Evolutionary conservation across 2,888 invertebrate species (phyloP).

Genomic region (Netelia virgata): DNA sequence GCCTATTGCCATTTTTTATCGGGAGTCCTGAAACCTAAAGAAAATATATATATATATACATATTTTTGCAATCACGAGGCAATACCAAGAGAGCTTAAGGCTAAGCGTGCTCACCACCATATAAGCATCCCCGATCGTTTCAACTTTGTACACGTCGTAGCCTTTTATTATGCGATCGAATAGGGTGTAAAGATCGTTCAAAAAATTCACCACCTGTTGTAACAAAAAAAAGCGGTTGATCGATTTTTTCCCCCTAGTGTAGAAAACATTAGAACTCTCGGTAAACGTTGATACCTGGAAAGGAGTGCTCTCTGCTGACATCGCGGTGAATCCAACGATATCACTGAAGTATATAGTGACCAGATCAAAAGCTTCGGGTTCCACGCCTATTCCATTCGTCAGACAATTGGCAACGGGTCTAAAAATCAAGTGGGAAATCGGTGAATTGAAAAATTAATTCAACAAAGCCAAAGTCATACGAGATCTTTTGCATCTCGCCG

Average conservation of each 20-base stretch:
- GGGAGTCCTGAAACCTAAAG: conserved; percentile 94
- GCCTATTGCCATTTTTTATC: conserved; percentile 92
- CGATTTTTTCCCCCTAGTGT: not conserved
- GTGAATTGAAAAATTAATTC: not conserved
- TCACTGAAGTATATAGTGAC: conserved; percentile 99
- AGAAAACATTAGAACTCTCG: conserved; percentile 17
- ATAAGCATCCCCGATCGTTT: conserved; percentile 95
- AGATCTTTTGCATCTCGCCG: no score
- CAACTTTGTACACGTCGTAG: conserved; percentile 99
- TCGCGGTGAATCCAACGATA: conserved; percentile 98
- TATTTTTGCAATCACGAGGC: not conserved
- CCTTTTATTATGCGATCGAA: conserved; percentile 98
- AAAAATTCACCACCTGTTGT: conserved; percentile 94
- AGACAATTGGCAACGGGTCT: conserved; percentile 95
- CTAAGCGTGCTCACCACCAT: conserved; percentile 87
- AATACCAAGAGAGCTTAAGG: no score
- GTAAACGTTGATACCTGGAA: conserved; percentile 87
- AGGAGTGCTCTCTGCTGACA: conserved; percentile 97
- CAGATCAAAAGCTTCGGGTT: conserved; percentile 96
- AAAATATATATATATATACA: no score
- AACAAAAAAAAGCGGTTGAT: conserved; percentile 48
- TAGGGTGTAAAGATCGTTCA: conserved; percentile 98
- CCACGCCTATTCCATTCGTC: conserved; percentile 95
- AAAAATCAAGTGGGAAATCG: conserved; percentile 71
- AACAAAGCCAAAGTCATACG: not conserved